Base-by-base conservation (phyloP, 1,140 invertebrate genomes). In the Delia radicum region DNA sequence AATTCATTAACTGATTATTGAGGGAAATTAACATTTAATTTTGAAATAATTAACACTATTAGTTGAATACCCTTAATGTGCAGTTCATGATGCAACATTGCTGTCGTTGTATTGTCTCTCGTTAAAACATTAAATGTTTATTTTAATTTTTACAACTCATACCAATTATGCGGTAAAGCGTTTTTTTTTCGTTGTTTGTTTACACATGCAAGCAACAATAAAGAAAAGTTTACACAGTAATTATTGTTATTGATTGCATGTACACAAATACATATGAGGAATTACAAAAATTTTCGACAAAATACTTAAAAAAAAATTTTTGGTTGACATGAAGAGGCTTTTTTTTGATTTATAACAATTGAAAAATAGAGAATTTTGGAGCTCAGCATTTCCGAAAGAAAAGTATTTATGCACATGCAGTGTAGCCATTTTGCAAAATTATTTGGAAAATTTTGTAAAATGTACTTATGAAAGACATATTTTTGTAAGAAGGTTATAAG, bases 91-190 rank as follows among this genome's bases (percentile, higher is more conserved):
- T 21, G n/a, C 4, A 55, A 21, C 48, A 55, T 15, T 42, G 37
- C 37, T 15, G 37, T 21, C 5, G 48, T 55, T 21, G 48, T 55
- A 55, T 55, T 55, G 18, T 55, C 48, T 55, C 48, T 55, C 18
- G 48, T 55, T 55, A 55, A 55, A 55, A 21, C 48, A 55, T 55
- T 55, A 55, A 55, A 55, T 55, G 48, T 55, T 21, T 55, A 55
- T 55, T 55, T 55, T 55, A 55, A 55, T 55, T 55, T 21, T 55
- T 55, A 55, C 48, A 55, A 21, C 48, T 21, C 48, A 21, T 55
- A 55, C 48, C 48, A 55, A 55, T 55, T 55, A 55, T 55, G 48
- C 48, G 48, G 48, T 55, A 55, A 55, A 55, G n/a, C 48, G 46
- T 55, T 55, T 55, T 55, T 55, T 48, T n/a, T 48, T 48, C 4